phyloP scores from a whole-genome alignment of 1,140 invertebrate species.

The Pseudomyrmex gracilis region DNA sequence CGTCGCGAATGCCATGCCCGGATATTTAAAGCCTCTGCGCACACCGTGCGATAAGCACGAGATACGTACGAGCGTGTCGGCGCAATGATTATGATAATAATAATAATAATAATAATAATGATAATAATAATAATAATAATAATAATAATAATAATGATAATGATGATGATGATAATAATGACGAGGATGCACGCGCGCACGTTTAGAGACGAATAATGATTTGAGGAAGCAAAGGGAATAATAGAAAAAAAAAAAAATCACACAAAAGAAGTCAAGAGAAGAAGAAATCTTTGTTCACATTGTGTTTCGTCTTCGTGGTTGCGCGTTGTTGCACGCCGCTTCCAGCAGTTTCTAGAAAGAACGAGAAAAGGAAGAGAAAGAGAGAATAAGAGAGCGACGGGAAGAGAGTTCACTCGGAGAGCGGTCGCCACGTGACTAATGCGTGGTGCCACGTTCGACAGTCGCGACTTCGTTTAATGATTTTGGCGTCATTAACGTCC shows the following conservation, averaged over 20 bases:
- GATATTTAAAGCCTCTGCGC: constrained; percentile 28
- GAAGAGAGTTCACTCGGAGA: constrained; percentile 11
- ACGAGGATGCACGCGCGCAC: constrained; percentile 34
- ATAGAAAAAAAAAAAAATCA: too few species aligned
- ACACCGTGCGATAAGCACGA: not conserved
- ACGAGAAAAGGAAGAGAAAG: not conserved
- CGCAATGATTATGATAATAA: too few species aligned
- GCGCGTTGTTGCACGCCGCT: too few species aligned
- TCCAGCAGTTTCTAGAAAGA: not conserved
- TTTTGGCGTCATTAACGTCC: constrained; percentile 24
- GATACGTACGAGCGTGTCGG: not conserved
- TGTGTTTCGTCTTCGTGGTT: too few species aligned
- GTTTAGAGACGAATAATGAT: constrained; percentile 61
- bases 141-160: not conserved
- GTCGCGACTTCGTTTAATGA: not conserved
- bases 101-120: not conserved
- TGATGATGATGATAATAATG: not conserved
- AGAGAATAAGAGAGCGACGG: not conserved
- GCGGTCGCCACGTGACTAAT: constrained; percentile 73
- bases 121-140: too few species aligned
- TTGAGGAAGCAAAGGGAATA: not conserved
- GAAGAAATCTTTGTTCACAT: not conserved
- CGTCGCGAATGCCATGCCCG: not conserved
- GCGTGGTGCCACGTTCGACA: constrained; percentile 65
- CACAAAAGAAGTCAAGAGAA: not conserved